These are phyloP conservation scores for Macropus fuliginosus DNA, from an alignment of 2,797 vertebrate genomes.

Conservation along the genomic window DNA sequence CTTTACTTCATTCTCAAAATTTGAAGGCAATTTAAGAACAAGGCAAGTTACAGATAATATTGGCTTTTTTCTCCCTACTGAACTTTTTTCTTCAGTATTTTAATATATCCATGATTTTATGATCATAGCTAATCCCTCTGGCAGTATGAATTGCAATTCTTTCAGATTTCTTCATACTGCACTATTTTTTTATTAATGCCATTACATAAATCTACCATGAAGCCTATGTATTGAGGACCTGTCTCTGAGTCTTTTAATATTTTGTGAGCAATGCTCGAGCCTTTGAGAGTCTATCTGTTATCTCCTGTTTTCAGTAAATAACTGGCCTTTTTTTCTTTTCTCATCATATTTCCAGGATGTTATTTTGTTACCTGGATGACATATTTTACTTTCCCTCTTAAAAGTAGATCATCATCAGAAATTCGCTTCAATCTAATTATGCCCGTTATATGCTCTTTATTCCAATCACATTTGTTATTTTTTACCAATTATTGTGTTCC, in stretches of 20 bases:
- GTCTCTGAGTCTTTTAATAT: too few relatives aligned
- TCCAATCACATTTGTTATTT: background rate
- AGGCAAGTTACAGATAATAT: background rate
- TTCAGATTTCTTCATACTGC: background rate
- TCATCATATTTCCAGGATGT: background rate
- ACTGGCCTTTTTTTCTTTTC: background rate
- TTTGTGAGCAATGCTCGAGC: too few relatives aligned
- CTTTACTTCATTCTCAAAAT: background rate
- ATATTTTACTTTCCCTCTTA: background rate
- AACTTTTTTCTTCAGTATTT: background rate
- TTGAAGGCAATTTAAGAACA: background rate
- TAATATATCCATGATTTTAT: background rate
- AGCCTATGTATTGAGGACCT: too few relatives aligned
- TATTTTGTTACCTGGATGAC: background rate
- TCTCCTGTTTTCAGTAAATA: background rate
- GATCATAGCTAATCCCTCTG: background rate
- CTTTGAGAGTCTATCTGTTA: background rate
- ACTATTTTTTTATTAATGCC: background rate
- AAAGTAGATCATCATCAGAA: background rate
- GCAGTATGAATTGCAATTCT: background rate
- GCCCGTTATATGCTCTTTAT: background rate
- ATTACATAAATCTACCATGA: too few relatives aligned
- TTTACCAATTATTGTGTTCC: background rate
- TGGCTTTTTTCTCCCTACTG: background rate
- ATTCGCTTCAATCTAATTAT: background rate